Conservation (phyloP, 2,797 vertebrate species). For the Enoplosus armatus region DNA sequence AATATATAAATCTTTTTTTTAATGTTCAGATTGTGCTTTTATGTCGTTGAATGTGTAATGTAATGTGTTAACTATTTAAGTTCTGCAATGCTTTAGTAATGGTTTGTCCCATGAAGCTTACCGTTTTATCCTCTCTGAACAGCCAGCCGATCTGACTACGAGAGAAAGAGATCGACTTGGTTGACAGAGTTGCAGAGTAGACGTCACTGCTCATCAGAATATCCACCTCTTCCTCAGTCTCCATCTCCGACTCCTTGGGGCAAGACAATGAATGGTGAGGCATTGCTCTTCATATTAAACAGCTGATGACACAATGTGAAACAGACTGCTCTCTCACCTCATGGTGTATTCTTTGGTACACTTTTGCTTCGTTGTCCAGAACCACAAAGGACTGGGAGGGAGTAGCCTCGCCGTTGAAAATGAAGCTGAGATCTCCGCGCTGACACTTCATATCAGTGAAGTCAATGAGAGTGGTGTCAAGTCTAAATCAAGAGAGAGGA, state of each 20-base stretch:
- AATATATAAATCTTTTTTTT: background rate
- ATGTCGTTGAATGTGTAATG: background rate
- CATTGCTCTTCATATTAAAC: background rate
- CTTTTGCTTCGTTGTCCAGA: constrained; percentile 96
- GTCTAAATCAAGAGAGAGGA: constrained; percentile 82
- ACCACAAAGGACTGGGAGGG: constrained; percentile 96
- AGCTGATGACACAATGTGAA: constrained; percentile 19
- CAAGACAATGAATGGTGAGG: background rate
- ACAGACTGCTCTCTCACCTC: constrained; percentile 85
- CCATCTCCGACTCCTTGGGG: constrained; percentile 94
- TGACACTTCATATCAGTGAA: constrained; percentile 99
- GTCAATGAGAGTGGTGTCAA: constrained; percentile 98
- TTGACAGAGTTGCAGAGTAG: constrained; percentile 96
- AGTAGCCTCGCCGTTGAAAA: constrained; percentile 93
- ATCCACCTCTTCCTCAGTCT: constrained; percentile 97
- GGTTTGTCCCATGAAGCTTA: constrained; percentile 31
- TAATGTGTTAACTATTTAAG: background rate
- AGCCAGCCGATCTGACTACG: constrained; percentile 97
- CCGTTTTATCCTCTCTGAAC: constrained; percentile 97
- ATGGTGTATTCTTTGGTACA: constrained; percentile 98
- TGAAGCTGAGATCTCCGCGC: constrained; percentile 97
- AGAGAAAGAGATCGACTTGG: constrained; percentile 95
- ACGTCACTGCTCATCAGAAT: constrained; percentile 99
- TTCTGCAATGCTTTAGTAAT: background rate
- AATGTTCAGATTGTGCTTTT: too few species aligned